A percentile compares a stretch with the other conserved stretches of the same genome.
These are phyloP conservation scores for Taeniopygia guttata DNA, from an alignment of 2,797 vertebrate species.

Conservation along the genomic window DNA sequence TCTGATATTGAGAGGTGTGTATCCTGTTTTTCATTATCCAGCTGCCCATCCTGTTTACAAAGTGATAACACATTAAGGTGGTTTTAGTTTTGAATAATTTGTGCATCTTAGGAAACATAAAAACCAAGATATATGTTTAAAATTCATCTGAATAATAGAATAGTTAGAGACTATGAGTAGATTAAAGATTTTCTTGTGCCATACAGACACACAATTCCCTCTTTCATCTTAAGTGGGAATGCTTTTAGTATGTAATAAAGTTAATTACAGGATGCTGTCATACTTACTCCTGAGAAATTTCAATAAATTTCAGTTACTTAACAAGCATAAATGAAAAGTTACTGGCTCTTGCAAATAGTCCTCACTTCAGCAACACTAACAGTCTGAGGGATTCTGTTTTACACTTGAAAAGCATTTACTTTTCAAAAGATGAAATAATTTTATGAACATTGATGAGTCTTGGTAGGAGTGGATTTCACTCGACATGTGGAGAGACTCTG, in stretches of 20 bases:
- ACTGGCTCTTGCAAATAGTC: not conserved
- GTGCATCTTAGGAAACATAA: not conserved
- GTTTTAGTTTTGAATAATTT: not conserved
- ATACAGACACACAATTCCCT: not conserved
- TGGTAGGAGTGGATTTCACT: not conserved
- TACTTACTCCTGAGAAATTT: not conserved
- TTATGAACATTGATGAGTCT: not conserved
- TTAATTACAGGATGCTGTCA: not conserved
- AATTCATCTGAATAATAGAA: not conserved
- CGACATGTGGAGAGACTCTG: not conserved
- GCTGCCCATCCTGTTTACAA: not conserved
- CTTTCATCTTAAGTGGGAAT: not conserved
- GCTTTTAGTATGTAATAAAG: not conserved
- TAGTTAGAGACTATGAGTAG: not conserved
- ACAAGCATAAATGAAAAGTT: not conserved
- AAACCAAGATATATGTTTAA: not conserved
- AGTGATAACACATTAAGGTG: not conserved
- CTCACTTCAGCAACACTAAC: not conserved
- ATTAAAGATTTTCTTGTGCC: not conserved
- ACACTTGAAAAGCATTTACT: not conserved
- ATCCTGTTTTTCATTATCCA: not conserved
- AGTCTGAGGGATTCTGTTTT: not conserved
- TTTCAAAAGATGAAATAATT: not conserved
- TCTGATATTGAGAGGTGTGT: not conserved
- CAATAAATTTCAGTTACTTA: not conserved